Evolutionary conservation across 1,140 invertebrate species (phyloP).

Genomic region (Bactericera cockerelli): DNA sequence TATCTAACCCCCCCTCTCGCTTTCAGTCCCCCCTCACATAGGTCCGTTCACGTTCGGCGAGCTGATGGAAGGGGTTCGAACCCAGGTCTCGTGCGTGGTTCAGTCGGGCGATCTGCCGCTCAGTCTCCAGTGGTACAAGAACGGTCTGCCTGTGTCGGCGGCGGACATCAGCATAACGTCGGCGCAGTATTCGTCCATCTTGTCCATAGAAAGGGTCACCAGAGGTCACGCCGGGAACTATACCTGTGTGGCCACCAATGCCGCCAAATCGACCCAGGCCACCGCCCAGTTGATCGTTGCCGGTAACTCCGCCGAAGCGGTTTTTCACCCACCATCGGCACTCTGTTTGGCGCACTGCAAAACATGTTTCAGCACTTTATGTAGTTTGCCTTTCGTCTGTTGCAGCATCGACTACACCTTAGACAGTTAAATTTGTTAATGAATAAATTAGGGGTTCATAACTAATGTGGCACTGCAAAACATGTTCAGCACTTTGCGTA

Average conservation of each 20-base stretch:
- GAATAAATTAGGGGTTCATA: too few relatives aligned
- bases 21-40: conserved; percentile 43
- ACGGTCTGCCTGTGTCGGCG: conserved; percentile 31
- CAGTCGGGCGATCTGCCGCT: conserved; percentile 42
- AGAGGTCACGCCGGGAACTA: conserved; percentile 73
- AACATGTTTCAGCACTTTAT: too few relatives aligned
- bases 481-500: too few relatives aligned
- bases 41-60: conserved; percentile 39
- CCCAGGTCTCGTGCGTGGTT: conserved; percentile 44
- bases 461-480: too few relatives aligned
- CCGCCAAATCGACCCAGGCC: conserved; percentile 52
- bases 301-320: too few relatives aligned
- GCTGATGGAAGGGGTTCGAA: conserved; percentile 42
- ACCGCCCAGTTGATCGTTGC: conserved; percentile 43
- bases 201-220: conserved; percentile 70
- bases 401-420: too few relatives aligned
- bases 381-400: too few relatives aligned
- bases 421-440: too few relatives aligned
- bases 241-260: conserved; percentile 70
- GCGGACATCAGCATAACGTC: conserved; percentile 25
- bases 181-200: conserved; percentile 46
- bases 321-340: too few relatives aligned
- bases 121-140: conserved; percentile 42
- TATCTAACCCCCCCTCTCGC: neutral
- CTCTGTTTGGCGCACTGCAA: too few relatives aligned